A percentile compares a stretch with the other conserved stretches of the same genome.
phyloP scores from a whole-genome alignment of 1,140 invertebrate genomes.

The Rhopalosiphum padi region DNA sequence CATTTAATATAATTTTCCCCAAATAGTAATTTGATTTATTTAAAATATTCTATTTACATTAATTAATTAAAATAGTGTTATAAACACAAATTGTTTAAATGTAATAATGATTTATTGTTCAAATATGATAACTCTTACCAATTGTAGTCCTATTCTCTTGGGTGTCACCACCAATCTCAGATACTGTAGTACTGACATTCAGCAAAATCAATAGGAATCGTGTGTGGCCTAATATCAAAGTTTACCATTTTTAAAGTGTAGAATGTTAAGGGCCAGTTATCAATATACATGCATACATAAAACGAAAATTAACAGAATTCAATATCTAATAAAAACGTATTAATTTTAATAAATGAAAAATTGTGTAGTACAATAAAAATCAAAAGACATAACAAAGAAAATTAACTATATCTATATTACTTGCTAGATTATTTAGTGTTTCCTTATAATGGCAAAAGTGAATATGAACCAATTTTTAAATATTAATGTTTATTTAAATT shows the following conservation, averaged over 20 bases:
- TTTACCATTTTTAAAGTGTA: slow-evolving; percentile 55
- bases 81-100: slow-evolving; percentile 4
- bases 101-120: slow-evolving; percentile 49
- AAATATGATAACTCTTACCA: slow-evolving; percentile 56
- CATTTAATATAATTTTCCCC: neutral
- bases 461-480: neutral
- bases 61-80: slow-evolving; percentile 1
- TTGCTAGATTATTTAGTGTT: neutral
- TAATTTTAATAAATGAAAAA: neutral
- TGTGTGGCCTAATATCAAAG: slow-evolving; percentile 57
- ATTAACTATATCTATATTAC: neutral
- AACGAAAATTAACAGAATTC: slow-evolving; percentile 48
- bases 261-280: slow-evolving; percentile 52
- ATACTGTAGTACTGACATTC: slow-evolving; percentile 57
- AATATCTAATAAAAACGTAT: neutral
- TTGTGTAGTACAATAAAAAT: neutral
- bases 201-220: slow-evolving; percentile 58
- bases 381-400: neutral
- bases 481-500: neutral
- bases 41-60: slow-evolving; percentile 46
- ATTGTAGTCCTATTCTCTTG: slow-evolving; percentile 55
- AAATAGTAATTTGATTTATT: slow-evolving; percentile 38
- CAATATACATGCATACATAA: slow-evolving; percentile 53
- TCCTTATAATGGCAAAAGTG: neutral
- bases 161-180: slow-evolving; percentile 54